phyloP scores from a whole-genome alignment of 2,113 vertebrate genomes.

The Mesitornis unicolor region DNA sequence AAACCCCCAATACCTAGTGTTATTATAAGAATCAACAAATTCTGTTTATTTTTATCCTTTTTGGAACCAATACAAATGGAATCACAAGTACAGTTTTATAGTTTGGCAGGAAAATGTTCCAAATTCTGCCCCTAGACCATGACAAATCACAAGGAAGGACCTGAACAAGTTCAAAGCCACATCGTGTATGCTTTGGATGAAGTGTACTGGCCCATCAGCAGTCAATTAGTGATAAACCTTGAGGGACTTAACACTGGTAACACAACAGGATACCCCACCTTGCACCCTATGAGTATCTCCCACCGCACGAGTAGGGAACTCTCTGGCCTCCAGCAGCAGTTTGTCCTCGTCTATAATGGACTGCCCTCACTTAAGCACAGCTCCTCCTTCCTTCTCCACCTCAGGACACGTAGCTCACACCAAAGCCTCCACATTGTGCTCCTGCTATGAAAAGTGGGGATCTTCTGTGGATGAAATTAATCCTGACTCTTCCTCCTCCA shows the following conservation, averaged over 20 bases:
- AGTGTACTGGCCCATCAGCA: not conserved
- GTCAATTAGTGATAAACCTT: not conserved
- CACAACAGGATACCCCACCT: not conserved
- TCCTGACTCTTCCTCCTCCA: not conserved
- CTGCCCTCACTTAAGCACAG: not conserved
- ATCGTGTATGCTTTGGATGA: fast-evolving
- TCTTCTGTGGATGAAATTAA: too few relatives aligned
- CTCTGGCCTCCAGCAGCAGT: not conserved
- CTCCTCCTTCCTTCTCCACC: not conserved
- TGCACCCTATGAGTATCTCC: not conserved
- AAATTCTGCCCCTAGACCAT: not conserved
- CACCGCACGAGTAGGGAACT: not conserved
- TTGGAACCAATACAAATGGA: not conserved
- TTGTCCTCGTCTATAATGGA: fast-evolving
- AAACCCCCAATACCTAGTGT: not conserved
- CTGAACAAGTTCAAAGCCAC: not conserved
- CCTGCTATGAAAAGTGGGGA: not conserved
- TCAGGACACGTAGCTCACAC: not conserved
- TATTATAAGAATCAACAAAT: not conserved
- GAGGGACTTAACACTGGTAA: not conserved
- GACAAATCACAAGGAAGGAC: not conserved
- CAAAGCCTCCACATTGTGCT: not conserved
- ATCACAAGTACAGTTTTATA: not conserved
- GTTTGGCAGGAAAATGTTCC: not conserved
- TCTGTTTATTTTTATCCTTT: not conserved